Conservation (phyloP, 2,113 vertebrate species). For the Pogona vitticeps region DNA sequence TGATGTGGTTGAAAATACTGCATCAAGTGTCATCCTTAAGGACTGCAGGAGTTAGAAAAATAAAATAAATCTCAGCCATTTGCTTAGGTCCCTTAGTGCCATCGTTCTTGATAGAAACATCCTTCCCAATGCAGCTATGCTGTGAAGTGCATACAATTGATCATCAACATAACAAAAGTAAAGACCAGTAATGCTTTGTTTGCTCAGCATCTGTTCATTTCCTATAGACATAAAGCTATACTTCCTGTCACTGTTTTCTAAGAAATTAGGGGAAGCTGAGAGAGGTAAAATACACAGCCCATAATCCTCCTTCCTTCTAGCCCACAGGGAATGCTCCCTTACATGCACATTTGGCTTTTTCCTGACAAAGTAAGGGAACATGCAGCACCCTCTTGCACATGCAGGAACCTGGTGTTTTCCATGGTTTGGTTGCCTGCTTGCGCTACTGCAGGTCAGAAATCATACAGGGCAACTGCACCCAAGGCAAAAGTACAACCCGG, state of each 20-base stretch:
- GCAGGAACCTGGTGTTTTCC: too few relatives aligned
- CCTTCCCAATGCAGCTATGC: constrained; percentile 64
- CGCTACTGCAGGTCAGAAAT: too few relatives aligned
- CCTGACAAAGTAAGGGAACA: too few relatives aligned
- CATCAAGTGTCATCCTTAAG: constrained; percentile 78
- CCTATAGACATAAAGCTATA: constrained; percentile 49
- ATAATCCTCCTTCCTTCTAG: too few relatives aligned
- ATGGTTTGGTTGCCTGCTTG: too few relatives aligned
- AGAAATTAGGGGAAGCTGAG: not conserved
- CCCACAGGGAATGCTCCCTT: too few relatives aligned
- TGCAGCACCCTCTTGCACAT: too few relatives aligned
- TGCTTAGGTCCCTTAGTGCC: constrained; percentile 72
- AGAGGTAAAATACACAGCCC: too few relatives aligned
- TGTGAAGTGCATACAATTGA: constrained; percentile 71
- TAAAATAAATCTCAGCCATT: constrained; percentile 76
- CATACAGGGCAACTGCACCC: too few relatives aligned
- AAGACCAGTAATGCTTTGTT: constrained; percentile 62
- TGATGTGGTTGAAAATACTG: constrained; percentile 79
- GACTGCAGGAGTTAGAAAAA: constrained; percentile 69
- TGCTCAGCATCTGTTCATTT: constrained; percentile 68
- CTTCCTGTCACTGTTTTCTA: not conserved
- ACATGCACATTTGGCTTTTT: too few relatives aligned
- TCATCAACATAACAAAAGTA: constrained; percentile 65
- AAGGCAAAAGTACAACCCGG: too few relatives aligned
- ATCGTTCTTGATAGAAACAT: constrained; percentile 76